Conservation (phyloP, 2,797 vertebrate species). For the Parambassis ranga region DNA sequence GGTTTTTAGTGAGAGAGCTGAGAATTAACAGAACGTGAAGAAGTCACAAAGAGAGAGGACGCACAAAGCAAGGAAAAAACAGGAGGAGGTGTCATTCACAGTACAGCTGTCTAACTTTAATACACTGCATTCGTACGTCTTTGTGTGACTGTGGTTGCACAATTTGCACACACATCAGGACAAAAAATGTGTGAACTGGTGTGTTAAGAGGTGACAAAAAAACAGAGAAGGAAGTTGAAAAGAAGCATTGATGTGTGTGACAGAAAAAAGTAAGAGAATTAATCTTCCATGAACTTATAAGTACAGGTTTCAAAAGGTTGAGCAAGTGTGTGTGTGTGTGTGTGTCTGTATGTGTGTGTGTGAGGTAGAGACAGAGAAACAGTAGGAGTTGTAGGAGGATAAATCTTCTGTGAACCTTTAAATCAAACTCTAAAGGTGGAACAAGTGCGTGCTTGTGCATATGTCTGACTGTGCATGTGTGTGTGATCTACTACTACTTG, state of each 20-base stretch:
- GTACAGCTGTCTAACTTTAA: no score
- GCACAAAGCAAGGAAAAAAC: not conserved
- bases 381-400: conserved; percentile 18
- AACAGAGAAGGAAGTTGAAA: conserved; percentile 14
- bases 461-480: not conserved
- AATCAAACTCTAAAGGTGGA: conserved; percentile 47
- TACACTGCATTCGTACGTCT: no score
- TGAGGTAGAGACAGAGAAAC: conserved; percentile 2
- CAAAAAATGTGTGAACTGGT: no score
- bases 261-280: conserved; percentile 34
- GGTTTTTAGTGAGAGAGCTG: conserved; percentile 9
- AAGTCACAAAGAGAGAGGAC: not conserved
- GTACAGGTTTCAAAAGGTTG: conserved; percentile 51
- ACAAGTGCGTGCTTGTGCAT: conserved; percentile 32
- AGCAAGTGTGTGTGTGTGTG: conserved; percentile 12
- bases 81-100: not conserved
- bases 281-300: conserved; percentile 53
- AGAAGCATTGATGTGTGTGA: conserved; percentile 4
- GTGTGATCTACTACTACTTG: not conserved
- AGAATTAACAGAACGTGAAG: conserved; percentile 11
- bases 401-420: conserved; percentile 50
- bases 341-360: not conserved
- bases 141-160: not conserved
- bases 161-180: no score
- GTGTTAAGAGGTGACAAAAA: not conserved